These are phyloP conservation scores for Siniperca undulata DNA, from an alignment of 2,797 vertebrate genomes.

Conservation along the genomic window DNA sequence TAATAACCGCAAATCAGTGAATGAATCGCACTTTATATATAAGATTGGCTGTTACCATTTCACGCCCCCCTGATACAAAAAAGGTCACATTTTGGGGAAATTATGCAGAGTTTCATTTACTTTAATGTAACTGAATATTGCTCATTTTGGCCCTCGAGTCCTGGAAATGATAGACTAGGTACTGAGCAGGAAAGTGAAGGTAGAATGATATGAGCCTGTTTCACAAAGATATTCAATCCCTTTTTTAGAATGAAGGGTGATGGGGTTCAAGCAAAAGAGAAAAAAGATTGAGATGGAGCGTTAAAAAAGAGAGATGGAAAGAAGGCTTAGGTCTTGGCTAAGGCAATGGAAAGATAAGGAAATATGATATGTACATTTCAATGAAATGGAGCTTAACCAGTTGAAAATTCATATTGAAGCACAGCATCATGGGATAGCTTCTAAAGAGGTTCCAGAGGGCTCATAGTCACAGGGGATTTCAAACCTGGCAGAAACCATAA, in stretches of 20 bases:
- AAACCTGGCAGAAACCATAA: background rate
- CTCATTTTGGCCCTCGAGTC: conserved; percentile 41
- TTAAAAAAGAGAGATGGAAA: conserved; percentile 18
- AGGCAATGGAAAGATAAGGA: conserved; percentile 51
- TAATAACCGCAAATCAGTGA: background rate
- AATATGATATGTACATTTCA: conserved; percentile 55
- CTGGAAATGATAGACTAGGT: conserved; percentile 46
- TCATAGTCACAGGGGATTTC: background rate
- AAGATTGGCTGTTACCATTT: conserved; percentile 25
- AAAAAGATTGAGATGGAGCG: conserved; percentile 39
- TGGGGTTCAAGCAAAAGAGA: conserved; percentile 43
- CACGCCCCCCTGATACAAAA: conserved; percentile 6
- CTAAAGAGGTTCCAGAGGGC: background rate
- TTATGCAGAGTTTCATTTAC: conserved; percentile 49
- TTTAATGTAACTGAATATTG: conserved; percentile 50
- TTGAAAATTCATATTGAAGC: conserved; percentile 33
- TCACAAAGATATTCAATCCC: conserved; percentile 49
- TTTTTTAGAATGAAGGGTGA: conserved; percentile 40
- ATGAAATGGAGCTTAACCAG: conserved; percentile 52
- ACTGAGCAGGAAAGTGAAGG: conserved; percentile 38
- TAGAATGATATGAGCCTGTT: conserved; percentile 50
- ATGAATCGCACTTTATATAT: conserved; percentile 15
- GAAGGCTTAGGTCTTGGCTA: conserved; percentile 29
- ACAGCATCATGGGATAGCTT: conserved; percentile 24
- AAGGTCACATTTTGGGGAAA: conserved; percentile 28